These are phyloP conservation scores for Ochotona princeps DNA, from an alignment of 2,113 vertebrate genomes.

Conservation along the genomic window DNA sequence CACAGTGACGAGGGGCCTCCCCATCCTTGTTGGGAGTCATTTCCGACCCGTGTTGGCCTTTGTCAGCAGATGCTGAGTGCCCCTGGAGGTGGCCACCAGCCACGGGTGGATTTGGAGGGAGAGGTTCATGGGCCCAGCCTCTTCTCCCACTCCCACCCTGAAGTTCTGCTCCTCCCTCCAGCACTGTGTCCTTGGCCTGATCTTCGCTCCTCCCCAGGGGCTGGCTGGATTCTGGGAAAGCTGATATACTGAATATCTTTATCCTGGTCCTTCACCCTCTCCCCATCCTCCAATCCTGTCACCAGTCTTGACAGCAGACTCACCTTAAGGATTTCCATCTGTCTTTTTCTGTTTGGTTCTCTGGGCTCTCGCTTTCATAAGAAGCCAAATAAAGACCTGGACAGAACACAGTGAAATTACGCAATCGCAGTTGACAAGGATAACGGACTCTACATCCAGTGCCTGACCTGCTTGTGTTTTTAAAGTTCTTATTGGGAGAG, in stretches of 20 bases:
- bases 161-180: not conserved
- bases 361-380: slow-evolving; percentile 90
- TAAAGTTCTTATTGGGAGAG: not conserved
- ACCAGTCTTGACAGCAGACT: not conserved
- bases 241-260: not conserved
- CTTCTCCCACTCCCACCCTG: too few relatives aligned
- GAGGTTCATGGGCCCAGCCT: fast-evolving
- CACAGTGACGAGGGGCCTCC: not conserved
- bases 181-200: not conserved
- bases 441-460: not conserved
- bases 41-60: fast-evolving
- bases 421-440: not conserved
- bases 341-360: slow-evolving; percentile 90
- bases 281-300: too few relatives aligned
- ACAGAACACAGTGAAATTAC: not conserved
- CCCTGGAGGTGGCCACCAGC: not conserved
- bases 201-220: not conserved
- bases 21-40: fast-evolving
- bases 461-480: not conserved
- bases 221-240: not conserved
- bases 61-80: not conserved
- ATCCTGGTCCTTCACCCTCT: fast-evolving
- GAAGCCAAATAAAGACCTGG: slow-evolving; percentile 90
- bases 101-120: fast-evolving
- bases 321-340: slow-evolving; percentile 90